Evolutionary conservation across 2,888 invertebrate genomes (phyloP), one percentile per base, ranked within the genome.

Genomic region (Conchocele bisecta): DNA sequence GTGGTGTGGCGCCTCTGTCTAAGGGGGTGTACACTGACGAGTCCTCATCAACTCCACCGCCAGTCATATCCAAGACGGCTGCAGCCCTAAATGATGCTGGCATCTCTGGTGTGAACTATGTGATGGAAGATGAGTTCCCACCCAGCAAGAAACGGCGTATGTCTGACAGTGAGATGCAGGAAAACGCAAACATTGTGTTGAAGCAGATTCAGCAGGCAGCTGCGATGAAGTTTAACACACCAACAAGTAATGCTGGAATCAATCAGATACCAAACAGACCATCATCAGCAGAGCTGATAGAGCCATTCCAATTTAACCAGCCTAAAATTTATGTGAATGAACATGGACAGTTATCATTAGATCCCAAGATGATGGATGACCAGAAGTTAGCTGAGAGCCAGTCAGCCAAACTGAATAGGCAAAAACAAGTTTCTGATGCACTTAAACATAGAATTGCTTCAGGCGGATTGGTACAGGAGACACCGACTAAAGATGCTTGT

Each of bases 121-220:
- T 68, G 11, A 24, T 64, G 44, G 26, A 42, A 42, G 60, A 66
- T 20, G 74, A 76, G 33, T 33, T 44, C 5, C 53, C 68, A 26
- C 53, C 66, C 20, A 51, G 29, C 9, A 83, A 83, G 67, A 82
- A 81, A 69, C 73, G 83, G 37, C 72, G 83, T 9, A 41, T 82
- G 35, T 81, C 82, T 7, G 85, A 83, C 56, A 71, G 82, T 41
- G 81, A 83, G 24, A 46, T 76, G 48, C 67, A 58, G 42, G 61
- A 68, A 33, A 57, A 44, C 29, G 77, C 73, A 24, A 68, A 71
- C 4, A 65, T 51, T 37, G 50, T 59, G 54, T 15, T 64, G 15
- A 37, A 73, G 17, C 73, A 74, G 31, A 61, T 59, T 37, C 76
- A 76, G 37, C 53, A 64, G 5, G 50, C 51, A 44, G 51, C 51